These are phyloP conservation scores for Casuarius casuarius DNA, from an alignment of 2,113 vertebrate species.

Conservation along the genomic window DNA sequence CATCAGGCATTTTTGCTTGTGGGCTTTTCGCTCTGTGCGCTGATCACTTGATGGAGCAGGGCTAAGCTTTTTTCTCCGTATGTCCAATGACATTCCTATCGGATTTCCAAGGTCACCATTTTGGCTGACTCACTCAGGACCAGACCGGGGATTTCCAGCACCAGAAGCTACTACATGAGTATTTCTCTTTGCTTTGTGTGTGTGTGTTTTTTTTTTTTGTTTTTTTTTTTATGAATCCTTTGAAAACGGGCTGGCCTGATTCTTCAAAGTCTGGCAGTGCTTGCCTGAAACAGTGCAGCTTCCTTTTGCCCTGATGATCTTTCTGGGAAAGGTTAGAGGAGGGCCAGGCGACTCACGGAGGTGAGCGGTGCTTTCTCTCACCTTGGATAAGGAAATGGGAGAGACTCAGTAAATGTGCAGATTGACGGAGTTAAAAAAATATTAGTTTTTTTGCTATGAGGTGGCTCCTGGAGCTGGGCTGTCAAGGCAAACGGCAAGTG, in stretches of 20 bases:
- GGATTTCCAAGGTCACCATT: conserved; percentile 27
- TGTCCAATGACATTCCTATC: background rate
- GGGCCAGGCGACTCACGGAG: background rate
- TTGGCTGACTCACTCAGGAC: background rate
- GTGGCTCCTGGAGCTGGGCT: background rate
- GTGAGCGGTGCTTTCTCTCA: fast-evolving
- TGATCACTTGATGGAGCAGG: background rate
- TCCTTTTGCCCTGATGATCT: background rate
- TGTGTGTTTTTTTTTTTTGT: background rate
- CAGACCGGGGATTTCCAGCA: background rate
- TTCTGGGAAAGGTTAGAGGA: background rate
- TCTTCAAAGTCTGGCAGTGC: background rate
- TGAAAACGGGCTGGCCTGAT: background rate
- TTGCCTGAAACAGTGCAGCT: background rate
- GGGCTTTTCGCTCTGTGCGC: background rate
- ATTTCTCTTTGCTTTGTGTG: background rate
- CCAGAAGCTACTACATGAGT: background rate
- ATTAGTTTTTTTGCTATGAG: background rate
- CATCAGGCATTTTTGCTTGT: background rate
- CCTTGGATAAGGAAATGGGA: background rate
- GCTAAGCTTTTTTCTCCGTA: background rate
- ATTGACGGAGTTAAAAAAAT: background rate
- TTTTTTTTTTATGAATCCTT: background rate
- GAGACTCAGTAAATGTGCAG: background rate
- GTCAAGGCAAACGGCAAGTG: background rate